These are phyloP conservation scores for Mesorhabditis spiculigera DNA, from an alignment of 2,888 invertebrate species.

Conservation along the genomic window DNA sequence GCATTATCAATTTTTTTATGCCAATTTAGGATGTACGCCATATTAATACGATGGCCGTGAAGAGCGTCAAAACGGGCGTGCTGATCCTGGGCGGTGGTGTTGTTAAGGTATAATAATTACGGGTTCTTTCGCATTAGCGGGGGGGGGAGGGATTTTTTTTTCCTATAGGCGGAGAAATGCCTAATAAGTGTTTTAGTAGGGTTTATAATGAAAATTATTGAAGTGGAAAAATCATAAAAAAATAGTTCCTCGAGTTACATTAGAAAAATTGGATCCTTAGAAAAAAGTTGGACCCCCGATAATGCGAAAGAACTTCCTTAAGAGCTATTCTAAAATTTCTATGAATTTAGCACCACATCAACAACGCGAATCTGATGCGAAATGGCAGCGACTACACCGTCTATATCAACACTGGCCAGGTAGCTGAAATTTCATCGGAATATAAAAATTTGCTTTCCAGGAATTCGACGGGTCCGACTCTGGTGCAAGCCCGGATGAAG, in stretches of 20 bases:
- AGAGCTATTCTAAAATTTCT: neutral
- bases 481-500: conserved; percentile 95
- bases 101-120: neutral
- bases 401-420: conserved; percentile 78
- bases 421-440: conserved; percentile 8
- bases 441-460: conserved; percentile 55
- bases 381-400: conserved; percentile 95
- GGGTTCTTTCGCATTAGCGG: too few relatives aligned
- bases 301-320: neutral
- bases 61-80: conserved; percentile 88
- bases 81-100: conserved; percentile 69
- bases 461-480: conserved; percentile 94
- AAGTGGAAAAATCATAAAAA: too few relatives aligned
- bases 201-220: too few relatives aligned
- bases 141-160: too few relatives aligned
- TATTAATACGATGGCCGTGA: conserved; percentile 88
- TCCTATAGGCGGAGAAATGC: too few relatives aligned
- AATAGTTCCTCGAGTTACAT: too few relatives aligned
- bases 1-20: neutral
- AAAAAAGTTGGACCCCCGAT: neutral
- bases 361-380: conserved; percentile 98
- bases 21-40: conserved; percentile 66
- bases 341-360: conserved; percentile 91
- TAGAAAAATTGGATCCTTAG: too few relatives aligned
- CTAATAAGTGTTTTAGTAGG: too few relatives aligned